Percentiles rank a stretch among this genome's conserved stretches.
phyloP scores from a whole-genome alignment of 1,140 invertebrate species.

The Euura lappo region DNA sequence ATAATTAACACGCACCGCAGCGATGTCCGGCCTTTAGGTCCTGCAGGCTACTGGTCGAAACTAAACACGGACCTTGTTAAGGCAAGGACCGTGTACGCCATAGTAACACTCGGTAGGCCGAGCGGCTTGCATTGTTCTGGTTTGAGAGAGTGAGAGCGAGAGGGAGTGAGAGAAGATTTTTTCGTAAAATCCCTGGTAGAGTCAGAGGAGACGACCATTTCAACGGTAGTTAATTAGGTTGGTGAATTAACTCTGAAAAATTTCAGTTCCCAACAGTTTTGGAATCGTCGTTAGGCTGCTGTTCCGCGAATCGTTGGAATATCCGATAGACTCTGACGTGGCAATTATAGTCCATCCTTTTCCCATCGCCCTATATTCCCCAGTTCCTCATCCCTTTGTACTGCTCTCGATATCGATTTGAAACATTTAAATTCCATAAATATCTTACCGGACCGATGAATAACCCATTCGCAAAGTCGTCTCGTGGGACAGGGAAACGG shows the following conservation, averaged over 20 bases:
- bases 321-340: too few relatives aligned
- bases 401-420: slow-evolving; percentile 34
- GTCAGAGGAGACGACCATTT: background rate
- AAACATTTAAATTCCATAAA: slow-evolving; percentile 47
- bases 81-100: slow-evolving; percentile 39
- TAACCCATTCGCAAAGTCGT: slow-evolving; percentile 35
- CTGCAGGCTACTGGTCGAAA: slow-evolving; percentile 2
- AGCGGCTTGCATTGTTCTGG: slow-evolving; percentile 36
- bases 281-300: too few relatives aligned
- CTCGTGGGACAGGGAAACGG: background rate
- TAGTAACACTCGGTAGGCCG: slow-evolving; percentile 33
- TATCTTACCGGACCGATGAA: slow-evolving; percentile 42
- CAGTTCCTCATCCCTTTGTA: too few relatives aligned
- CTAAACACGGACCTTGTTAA: slow-evolving; percentile 47
- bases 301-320: background rate
- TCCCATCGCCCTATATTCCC: too few relatives aligned
- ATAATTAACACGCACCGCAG: slow-evolving; percentile 36
- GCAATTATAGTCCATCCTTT: too few relatives aligned
- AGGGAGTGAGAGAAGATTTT: background rate
- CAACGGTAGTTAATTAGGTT: background rate
- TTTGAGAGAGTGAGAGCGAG: background rate
- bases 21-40: slow-evolving; percentile 6
- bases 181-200: background rate
- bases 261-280: too few relatives aligned
- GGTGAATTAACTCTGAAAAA: background rate